Evolutionary conservation across 23 tunicate species (phyloP).

Genomic region (Phallusia fumigata): DNA sequence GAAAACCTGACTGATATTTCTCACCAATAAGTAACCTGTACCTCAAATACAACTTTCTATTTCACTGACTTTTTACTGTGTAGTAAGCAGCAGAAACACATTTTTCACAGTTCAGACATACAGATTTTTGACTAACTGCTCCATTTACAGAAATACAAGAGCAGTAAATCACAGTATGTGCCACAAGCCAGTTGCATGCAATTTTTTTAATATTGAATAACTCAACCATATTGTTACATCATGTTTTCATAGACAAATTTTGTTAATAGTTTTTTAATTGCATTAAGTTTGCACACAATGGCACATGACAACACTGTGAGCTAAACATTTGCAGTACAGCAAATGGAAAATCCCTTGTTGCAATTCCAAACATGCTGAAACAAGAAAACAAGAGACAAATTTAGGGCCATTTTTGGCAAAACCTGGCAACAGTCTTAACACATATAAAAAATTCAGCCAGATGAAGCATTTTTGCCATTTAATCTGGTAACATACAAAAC

Average conservation of each 20-base stretch:
- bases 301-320: neutral
- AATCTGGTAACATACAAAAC: too few relatives aligned
- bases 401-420: neutral
- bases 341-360: neutral
- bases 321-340: conserved; percentile 8
- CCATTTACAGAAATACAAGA: conserved; percentile 5
- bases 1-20: too few relatives aligned
- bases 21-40: too few relatives aligned
- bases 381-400: neutral
- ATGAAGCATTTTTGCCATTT: too few relatives aligned
- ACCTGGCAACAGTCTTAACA: too few relatives aligned
- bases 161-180: neutral
- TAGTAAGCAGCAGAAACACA: neutral
- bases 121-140: conserved; percentile 3
- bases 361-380: conserved; percentile 10
- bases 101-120: neutral
- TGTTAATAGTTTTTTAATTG: too few relatives aligned
- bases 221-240: too few relatives aligned
- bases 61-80: too few relatives aligned
- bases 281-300: neutral
- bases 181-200: neutral
- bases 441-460: too few relatives aligned
- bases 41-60: too few relatives aligned
- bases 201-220: neutral
- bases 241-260: too few relatives aligned